These are phyloP conservation scores for Zoanthus gigantus DNA, from an alignment of 92 coral and sea anemone species.

Conservation along the genomic window DNA sequence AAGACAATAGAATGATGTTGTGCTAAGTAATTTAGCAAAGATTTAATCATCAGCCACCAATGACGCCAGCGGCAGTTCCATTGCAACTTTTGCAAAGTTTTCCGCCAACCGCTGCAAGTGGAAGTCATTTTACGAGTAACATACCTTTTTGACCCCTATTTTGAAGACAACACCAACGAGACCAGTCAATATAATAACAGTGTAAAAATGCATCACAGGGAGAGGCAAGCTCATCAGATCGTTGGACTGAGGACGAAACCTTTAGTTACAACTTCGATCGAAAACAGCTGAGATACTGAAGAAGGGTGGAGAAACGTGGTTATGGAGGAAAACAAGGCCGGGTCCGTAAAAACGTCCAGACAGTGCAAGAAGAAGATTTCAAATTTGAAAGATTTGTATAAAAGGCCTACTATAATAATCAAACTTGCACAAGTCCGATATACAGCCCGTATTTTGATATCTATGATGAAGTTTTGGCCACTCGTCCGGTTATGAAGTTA, in stretches of 20 bases:
- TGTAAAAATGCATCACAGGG: too few relatives aligned
- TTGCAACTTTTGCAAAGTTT: neutral
- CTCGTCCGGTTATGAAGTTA: too few relatives aligned
- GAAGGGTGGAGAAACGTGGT: too few relatives aligned
- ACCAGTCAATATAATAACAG: neutral
- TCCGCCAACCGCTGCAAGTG: conserved; percentile 4
- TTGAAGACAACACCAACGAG: conserved; percentile 7
- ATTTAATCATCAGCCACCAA: neutral
- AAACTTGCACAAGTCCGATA: neutral
- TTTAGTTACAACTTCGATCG: too few relatives aligned
- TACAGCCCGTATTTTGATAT: neutral
- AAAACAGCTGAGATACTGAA: too few relatives aligned
- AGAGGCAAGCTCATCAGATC: too few relatives aligned
- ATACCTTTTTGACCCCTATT: neutral
- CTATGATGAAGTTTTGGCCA: neutral
- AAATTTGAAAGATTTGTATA: too few relatives aligned
- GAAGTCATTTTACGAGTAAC: neutral
- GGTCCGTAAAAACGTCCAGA: too few relatives aligned
- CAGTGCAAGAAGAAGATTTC: neutral
- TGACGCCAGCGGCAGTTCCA: neutral
- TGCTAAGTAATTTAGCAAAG: too few relatives aligned
- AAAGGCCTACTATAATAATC: neutral
- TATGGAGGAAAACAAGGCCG: too few relatives aligned
- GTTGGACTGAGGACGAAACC: too few relatives aligned
- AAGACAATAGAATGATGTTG: too few relatives aligned